Conservation (phyloP, 2,888 invertebrate genomes). For the Escarpia spicata region DNA sequence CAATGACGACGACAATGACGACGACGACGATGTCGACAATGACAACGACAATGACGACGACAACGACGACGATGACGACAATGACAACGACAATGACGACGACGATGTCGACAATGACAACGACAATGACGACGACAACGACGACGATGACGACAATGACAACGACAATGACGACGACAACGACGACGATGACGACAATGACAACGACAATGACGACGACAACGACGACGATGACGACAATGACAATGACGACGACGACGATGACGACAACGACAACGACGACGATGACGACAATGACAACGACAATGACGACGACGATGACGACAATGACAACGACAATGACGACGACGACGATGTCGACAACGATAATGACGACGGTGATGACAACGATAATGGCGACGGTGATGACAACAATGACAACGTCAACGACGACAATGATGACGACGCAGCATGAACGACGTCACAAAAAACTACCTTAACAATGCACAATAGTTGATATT, state of each 20-base stretch:
- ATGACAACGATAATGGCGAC: slow-evolving; percentile 23
- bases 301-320: slow-evolving; percentile 34
- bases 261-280: slow-evolving; percentile 32
- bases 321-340: slow-evolving; percentile 25
- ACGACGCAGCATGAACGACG: no score
- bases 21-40: slow-evolving; percentile 36
- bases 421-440: no score
- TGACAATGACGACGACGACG: slow-evolving; percentile 34
- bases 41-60: no score
- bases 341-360: slow-evolving; percentile 23
- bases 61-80: neutral
- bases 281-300: slow-evolving; percentile 28
- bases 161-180: neutral
- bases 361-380: slow-evolving; percentile 19
- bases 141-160: neutral
- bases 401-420: no score
- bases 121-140: slow-evolving; percentile 24
- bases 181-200: slow-evolving; percentile 25
- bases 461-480: no score
- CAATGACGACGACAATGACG: slow-evolving; percentile 29
- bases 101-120: slow-evolving; percentile 31
- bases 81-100: slow-evolving; percentile 28
- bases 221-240: slow-evolving; percentile 35
- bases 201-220: slow-evolving; percentile 31
- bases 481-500: no score